These are phyloP conservation scores for Sminthurides aquaticus DNA, from an alignment of 2,888 invertebrate species.

Conservation along the genomic window DNA sequence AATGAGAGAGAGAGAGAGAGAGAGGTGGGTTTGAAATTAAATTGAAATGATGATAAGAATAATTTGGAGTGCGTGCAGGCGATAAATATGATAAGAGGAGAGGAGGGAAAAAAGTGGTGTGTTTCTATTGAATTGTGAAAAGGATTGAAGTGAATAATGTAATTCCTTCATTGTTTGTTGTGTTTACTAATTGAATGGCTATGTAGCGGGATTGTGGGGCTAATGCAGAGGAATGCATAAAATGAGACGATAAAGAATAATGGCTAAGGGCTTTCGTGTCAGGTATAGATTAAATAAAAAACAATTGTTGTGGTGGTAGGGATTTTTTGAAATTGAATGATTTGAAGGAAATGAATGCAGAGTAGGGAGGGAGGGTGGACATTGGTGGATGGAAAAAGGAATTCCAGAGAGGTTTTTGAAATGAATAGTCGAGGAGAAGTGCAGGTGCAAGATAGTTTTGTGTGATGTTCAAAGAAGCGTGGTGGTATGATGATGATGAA, in stretches of 20 bases:
- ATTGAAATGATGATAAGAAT: conserved; percentile 5
- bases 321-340: conserved; percentile 1
- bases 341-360: conserved; percentile 1
- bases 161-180: conserved; percentile 8
- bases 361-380: too few relatives aligned
- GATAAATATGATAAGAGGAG: conserved; percentile 6
- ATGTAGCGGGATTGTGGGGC: not conserved
- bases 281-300: not conserved
- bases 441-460: not conserved
- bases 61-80: conserved; percentile 9
- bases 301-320: not conserved
- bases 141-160: conserved; percentile 2
- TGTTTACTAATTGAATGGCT: conserved; percentile 6
- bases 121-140: not conserved
- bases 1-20: not conserved
- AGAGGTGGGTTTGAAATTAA: too few relatives aligned
- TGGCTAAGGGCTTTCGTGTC: not conserved
- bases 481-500: too few relatives aligned
- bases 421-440: not conserved
- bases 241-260: not conserved
- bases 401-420: too few relatives aligned
- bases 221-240: conserved; percentile 1
- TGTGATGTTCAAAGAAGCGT: not conserved
- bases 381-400: too few relatives aligned
- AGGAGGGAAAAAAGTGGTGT: not conserved